phyloP scores from a whole-genome alignment of 2,797 vertebrate species.

The Crotalus adamanteus region DNA sequence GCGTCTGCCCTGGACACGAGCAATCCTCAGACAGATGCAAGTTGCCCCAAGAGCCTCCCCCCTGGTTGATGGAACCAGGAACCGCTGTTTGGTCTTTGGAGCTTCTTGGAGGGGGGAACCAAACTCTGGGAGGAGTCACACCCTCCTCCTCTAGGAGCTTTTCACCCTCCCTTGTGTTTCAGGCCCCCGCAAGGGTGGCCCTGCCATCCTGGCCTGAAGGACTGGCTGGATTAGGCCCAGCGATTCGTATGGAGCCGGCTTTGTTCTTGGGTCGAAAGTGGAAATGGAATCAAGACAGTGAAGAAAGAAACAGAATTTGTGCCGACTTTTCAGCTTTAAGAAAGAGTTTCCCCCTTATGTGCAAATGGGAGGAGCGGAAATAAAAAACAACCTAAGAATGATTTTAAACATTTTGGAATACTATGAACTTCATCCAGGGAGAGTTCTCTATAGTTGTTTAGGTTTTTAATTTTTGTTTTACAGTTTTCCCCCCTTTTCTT shows the following conservation, averaged over 20 bases:
- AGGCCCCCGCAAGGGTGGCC: not conserved
- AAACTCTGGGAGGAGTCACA: not conserved
- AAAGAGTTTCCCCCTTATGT: not conserved
- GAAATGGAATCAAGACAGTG: not conserved
- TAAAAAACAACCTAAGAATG: too few relatives aligned
- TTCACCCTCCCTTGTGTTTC: not conserved
- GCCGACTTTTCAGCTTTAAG: not conserved
- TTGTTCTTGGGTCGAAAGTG: not conserved
- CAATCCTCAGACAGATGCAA: rapidly evolving
- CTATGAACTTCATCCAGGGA: too few relatives aligned
- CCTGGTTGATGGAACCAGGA: not conserved
- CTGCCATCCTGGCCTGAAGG: not conserved
- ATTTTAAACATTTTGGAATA: too few relatives aligned
- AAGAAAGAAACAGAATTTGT: not conserved
- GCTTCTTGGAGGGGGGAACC: not conserved
- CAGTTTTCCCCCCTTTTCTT: not conserved
- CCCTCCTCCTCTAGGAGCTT: not conserved
- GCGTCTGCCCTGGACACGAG: not conserved
- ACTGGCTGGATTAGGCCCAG: not conserved
- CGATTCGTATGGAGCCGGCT: not conserved
- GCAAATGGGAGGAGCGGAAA: too few relatives aligned
- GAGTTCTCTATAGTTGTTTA: not conserved
- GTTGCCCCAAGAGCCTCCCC: not conserved
- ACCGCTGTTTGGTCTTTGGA: not conserved
- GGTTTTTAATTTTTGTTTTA: not conserved